Evolutionary conservation across 2,113 vertebrate genomes (phyloP), one percentile per base, ranked within the genome.

Genomic region (Glaucidium brasilianum): DNA sequence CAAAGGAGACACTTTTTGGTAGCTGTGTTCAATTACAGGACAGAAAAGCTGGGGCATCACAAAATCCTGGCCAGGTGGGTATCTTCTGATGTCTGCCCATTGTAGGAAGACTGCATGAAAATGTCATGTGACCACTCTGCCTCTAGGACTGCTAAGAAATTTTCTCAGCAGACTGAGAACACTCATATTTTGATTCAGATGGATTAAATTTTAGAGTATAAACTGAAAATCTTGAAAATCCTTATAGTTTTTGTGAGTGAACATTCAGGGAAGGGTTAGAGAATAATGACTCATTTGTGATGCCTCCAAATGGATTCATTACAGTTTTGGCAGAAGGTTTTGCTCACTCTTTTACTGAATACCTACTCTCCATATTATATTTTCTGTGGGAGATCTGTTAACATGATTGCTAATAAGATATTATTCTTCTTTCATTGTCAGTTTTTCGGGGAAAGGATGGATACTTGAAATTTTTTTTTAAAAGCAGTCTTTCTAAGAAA

Each of bases 401-500:
- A 67, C 21, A 22, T 52, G 74, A 60, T 79, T 75, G 32, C 43
- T 94, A 95, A 92, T 94, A 92, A 92, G 95, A 66, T 85, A 87
- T 59, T 94, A 76, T 94, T 94, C 94, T 92, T 92, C 82, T 89
- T 82, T 60, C 80, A 75, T 56, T 87, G 80, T 62, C 80, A 87
- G 27, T 16, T 87, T 88, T 87, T 94, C 60, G 88, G 62, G 34
- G n/a, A 89, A 91, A 77, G 16, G 55, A 73, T 69, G 35, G 69
- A 73, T 60, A 78, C 58, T 93, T 82, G 16, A 81, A 35, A 25
- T n/a, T 35, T 35, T 82, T 84, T 67, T 39, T 7, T 11, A 8
- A 58, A 37, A 20, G 18, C 35, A 37, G 58, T 45, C 26, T 84
- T 88, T 92, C 43, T 84, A 68, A 83, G 35, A 30, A 87, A 66